A percentile compares a stretch with the other conserved stretches of the same genome.
These are phyloP conservation scores for Leiothrix lutea DNA, from an alignment of 2,113 vertebrate species.

Conservation along the genomic window DNA sequence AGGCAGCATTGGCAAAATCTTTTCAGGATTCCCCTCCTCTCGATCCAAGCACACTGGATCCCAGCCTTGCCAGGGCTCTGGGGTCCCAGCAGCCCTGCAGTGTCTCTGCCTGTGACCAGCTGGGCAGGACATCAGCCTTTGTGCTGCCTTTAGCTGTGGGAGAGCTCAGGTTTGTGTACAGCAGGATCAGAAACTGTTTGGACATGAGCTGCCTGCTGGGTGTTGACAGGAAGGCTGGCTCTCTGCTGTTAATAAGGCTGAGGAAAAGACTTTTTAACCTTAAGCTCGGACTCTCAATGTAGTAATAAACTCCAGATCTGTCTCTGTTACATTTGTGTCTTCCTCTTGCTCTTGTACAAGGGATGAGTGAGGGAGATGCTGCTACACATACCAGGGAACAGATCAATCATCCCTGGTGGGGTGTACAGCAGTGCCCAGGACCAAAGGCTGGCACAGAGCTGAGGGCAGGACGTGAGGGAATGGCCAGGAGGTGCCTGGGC, in stretches of 20 bases:
- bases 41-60: rapidly evolving
- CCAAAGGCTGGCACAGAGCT: neutral
- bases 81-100: rapidly evolving
- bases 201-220: too few relatives aligned
- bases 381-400: rapidly evolving
- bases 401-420: neutral
- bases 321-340: neutral
- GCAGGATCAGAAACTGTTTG: neutral
- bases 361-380: neutral
- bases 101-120: neutral
- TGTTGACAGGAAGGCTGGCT: neutral
- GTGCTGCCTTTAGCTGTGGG: neutral
- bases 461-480: neutral
- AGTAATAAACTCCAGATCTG: neutral
- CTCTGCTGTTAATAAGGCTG: neutral
- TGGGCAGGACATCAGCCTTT: neutral
- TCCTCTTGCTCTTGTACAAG: neutral
- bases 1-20: neutral
- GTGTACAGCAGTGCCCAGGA: rapidly evolving
- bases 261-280: neutral
- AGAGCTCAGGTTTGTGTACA: neutral
- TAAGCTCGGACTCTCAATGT: neutral
- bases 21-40: neutral
- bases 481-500: neutral
- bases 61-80: neutral